Evolutionary conservation across 2,888 invertebrate species (phyloP).

Genomic region (Eurytoma californica): DNA sequence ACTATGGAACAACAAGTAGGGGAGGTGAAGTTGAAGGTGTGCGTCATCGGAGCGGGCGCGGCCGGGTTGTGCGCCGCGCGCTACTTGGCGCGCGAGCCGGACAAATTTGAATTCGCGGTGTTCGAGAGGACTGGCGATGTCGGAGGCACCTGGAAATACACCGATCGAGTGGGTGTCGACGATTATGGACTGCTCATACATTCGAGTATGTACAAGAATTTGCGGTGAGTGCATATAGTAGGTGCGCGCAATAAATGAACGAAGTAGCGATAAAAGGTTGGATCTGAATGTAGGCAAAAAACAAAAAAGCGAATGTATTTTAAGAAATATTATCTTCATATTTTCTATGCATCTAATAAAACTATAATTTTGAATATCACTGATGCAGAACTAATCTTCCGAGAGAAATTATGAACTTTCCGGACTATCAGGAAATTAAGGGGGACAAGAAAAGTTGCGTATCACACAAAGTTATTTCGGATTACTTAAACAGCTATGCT

Average conservation of each 20-base stretch:
- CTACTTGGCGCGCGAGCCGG: slow-evolving; percentile 77
- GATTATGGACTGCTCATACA: slow-evolving; percentile 83
- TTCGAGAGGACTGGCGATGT: slow-evolving; percentile 83
- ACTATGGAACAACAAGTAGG: no score
- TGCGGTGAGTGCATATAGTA: slow-evolving; percentile 75
- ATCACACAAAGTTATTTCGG: slow-evolving; percentile 80
- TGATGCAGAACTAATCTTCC: slow-evolving; percentile 84
- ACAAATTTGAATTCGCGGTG: slow-evolving; percentile 77
- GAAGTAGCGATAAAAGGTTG: not conserved
- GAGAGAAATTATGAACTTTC: slow-evolving; percentile 87
- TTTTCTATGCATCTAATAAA: no score
- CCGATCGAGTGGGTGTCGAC: slow-evolving; percentile 80
- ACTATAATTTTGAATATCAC: not conserved
- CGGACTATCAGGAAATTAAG: slow-evolving; percentile 80
- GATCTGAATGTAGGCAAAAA: not conserved
- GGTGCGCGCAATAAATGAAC: not conserved
- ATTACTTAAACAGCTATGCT: slow-evolving; percentile 82
- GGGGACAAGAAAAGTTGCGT: slow-evolving; percentile 80
- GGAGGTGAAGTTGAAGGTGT: slow-evolving; percentile 69
- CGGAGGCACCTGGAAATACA: slow-evolving; percentile 90
- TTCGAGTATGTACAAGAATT: slow-evolving; percentile 87
- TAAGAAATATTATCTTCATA: no score
- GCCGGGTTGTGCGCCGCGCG: slow-evolving; percentile 83
- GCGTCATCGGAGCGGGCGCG: slow-evolving; percentile 86
- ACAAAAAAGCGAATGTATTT: no score